These are phyloP conservation scores for Notocelia uddmanniana DNA, from an alignment of 2,888 invertebrate genomes.

Conservation along the genomic window DNA sequence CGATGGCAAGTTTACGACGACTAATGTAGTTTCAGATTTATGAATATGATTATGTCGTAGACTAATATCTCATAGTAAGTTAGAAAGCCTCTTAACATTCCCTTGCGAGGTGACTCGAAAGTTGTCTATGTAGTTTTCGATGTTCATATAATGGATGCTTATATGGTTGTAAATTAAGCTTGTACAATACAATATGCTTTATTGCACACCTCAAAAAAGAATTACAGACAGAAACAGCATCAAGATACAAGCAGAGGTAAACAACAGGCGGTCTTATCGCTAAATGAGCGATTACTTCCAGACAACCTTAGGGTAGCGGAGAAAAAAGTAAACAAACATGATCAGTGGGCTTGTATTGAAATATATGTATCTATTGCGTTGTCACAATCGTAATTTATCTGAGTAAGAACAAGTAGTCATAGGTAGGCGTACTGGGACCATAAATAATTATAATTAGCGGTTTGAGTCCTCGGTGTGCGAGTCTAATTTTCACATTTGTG, in stretches of 20 bases:
- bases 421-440: not conserved
- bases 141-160: not conserved
- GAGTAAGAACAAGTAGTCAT: not conserved
- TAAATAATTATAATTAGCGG: not conserved
- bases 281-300: too few relatives aligned
- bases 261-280: too few relatives aligned
- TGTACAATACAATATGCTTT: too few relatives aligned
- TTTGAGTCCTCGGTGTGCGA: not conserved
- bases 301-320: too few relatives aligned
- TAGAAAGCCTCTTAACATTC: conserved; percentile 17
- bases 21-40: not conserved
- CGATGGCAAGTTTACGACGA: conserved; percentile 1
- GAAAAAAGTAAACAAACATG: too few relatives aligned
- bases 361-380: not conserved
- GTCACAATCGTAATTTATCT: not conserved
- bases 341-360: too few relatives aligned
- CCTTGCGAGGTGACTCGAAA: not conserved
- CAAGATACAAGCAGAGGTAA: too few relatives aligned
- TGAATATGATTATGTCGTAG: not conserved
- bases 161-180: not conserved
- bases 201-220: too few relatives aligned
- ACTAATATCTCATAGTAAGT: conserved; percentile 7
- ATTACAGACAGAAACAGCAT: too few relatives aligned
- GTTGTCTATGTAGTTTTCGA: not conserved
- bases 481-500: not conserved